Conservation (phyloP, 2,888 invertebrate species). For the Orchesella flavescens region DNA sequence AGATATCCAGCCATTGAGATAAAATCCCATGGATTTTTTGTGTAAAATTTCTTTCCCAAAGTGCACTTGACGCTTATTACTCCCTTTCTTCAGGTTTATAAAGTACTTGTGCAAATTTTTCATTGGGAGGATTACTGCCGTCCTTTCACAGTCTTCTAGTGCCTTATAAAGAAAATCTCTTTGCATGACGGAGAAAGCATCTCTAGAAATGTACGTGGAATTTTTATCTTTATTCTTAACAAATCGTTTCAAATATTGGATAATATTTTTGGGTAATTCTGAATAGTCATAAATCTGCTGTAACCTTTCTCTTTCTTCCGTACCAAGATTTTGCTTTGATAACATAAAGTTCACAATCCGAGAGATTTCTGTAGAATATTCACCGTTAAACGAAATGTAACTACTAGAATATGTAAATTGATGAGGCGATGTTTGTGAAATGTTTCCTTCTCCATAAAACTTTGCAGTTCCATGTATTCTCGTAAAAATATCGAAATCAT, state of each 20-base stretch:
- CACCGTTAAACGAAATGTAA: not conserved
- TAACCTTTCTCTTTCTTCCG: not conserved
- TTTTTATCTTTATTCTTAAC: not conserved
- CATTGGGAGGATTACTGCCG: not conserved
- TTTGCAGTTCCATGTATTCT: not conserved
- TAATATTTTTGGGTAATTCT: not conserved
- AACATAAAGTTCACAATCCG: not conserved
- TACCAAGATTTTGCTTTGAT: not conserved
- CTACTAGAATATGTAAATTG: too few relatives aligned
- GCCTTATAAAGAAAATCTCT: not conserved
- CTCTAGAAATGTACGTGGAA: not conserved
- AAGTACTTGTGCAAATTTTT: not conserved
- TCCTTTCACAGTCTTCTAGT: not conserved
- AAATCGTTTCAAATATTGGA: not conserved
- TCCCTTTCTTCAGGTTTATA: not conserved
- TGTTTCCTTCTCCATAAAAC: not conserved
- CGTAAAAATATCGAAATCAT: not conserved
- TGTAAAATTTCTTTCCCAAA: not conserved
- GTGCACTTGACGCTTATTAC: not conserved
- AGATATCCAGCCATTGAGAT: not conserved
- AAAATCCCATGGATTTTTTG: not conserved
- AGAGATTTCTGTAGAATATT: not conserved
- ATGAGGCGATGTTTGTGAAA: not conserved
- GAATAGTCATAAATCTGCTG: not conserved
- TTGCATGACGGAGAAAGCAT: not conserved